Percentiles rank a stretch among this genome's conserved stretches.
Conservation (phyloP, 2,888 invertebrate genomes). For the Mythimna impura region DNA sequence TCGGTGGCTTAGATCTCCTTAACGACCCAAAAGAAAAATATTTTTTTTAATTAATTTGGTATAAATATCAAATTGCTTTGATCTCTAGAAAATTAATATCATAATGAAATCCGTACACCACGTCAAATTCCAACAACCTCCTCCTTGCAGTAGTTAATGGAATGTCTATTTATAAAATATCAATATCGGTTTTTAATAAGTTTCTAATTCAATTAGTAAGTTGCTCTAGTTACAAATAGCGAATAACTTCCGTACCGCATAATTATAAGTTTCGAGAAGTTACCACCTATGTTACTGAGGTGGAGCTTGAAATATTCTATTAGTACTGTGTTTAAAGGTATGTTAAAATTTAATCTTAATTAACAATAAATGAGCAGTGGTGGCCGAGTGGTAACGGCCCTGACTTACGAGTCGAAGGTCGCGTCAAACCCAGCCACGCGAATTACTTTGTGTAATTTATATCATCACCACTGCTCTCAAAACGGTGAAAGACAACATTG, state of each 20-base stretch:
- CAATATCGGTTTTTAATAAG: slow-evolving; percentile 18
- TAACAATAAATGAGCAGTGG: background rate
- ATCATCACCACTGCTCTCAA: no score
- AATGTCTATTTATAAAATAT: slow-evolving; percentile 6
- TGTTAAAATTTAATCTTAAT: background rate
- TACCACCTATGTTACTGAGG: background rate
- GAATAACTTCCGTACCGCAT: slow-evolving; percentile 35
- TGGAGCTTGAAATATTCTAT: slow-evolving; percentile 11
- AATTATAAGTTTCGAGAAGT: slow-evolving; percentile 52
- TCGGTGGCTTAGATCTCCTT: no score
- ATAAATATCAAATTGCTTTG: no score
- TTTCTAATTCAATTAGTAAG: slow-evolving; percentile 51
- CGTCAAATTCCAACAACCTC: background rate
- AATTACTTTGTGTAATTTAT: no score
- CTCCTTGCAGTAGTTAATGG: background rate
- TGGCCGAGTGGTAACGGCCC: no score
- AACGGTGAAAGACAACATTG: no score
- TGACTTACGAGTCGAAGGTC: no score
- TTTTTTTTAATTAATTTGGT: no score
- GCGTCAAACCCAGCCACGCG: no score
- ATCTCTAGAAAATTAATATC: background rate
- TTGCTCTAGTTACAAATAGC: slow-evolving; percentile 43
- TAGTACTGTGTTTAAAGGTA: background rate
- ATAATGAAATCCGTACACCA: background rate
- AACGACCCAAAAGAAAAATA: background rate